Conservation (phyloP, 1,140 invertebrate species). For the Neodiprion virginianus region DNA sequence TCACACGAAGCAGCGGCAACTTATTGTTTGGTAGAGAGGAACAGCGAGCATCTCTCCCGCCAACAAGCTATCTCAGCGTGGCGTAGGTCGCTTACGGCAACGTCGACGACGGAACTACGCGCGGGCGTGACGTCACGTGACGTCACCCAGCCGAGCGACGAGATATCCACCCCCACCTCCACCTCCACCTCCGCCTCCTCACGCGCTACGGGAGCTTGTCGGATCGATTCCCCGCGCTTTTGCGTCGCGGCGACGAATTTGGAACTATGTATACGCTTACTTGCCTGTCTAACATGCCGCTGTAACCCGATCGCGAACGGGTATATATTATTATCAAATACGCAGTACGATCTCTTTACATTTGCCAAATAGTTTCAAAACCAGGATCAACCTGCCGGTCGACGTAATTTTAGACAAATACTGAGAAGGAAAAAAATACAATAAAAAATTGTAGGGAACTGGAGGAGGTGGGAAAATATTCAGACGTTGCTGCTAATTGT, state of each 20-base stretch:
- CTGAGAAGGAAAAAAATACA: too few species aligned
- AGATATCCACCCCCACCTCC: neutral
- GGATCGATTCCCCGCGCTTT: constrained; percentile 3
- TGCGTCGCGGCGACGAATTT: neutral
- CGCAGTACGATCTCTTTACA: too few species aligned
- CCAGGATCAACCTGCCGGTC: too few species aligned
- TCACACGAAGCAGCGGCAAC: neutral
- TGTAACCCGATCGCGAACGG: too few species aligned
- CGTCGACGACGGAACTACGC: neutral
- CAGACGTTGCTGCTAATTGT: too few species aligned
- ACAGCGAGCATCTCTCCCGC: neutral
- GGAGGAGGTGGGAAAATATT: too few species aligned
- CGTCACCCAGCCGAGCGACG: neutral
- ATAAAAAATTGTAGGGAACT: too few species aligned
- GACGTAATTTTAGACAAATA: too few species aligned
- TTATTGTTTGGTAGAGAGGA: neutral
- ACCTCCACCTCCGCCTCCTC: neutral
- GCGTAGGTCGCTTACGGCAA: neutral
- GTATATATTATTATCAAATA: too few species aligned
- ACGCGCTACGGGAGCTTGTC: neutral
- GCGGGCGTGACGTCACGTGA: neutral
- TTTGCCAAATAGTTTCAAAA: too few species aligned
- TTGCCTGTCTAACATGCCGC: too few species aligned
- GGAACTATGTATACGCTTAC: too few species aligned
- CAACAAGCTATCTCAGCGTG: neutral